Base-by-base conservation (phyloP, 1,140 invertebrate genomes). In the Mya arenaria region DNA sequence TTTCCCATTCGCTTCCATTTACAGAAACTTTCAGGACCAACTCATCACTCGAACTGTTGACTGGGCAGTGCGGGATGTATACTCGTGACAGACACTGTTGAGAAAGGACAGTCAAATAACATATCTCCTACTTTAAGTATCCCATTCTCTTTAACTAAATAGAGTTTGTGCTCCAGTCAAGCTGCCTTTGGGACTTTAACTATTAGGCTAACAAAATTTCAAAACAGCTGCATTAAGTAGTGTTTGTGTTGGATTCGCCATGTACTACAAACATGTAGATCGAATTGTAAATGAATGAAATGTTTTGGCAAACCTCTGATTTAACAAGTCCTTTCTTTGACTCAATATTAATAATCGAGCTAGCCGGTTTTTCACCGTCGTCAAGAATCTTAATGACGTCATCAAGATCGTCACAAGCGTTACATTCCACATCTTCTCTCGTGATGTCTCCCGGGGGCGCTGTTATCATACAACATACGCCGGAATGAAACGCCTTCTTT, bases 351-450 rank as follows among this genome's bases (percentile, higher is more conserved):
- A 74, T 74, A 15, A 62, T 28, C 4, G 72, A 74, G n/a, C 72
- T 74, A 17, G 58, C 58, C 1, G 72, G 72, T 28, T 41, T 74
- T 37, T 74, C 72, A 56, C 62, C 56, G 19, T 41, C 32, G 19
- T 74, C 72, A 25, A 74, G 34, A 3, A 62, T 28, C 19, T 56
- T 37, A 60, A 74, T 74, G 8, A 74, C 62, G 19, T 32, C 36
- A 44, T 74, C 72, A 10, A 74, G 30, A 44, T 74, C 72, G 58
- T 74, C 72, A 41, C 55, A 60, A 5, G 58, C 34, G 19, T 8
- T 1, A n/a, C 72, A 74, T 74, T 74, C 32, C 17, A 74, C n/a
- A 36, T 62, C 58, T 41, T 74, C 72, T 62, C 41, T 25, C 30
- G 25, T 36, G 6, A 74, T 60, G 28, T 56, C 55, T 30, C 58